Conservation (phyloP, 2,113 vertebrate genomes). For the Malurus cyaneus region DNA sequence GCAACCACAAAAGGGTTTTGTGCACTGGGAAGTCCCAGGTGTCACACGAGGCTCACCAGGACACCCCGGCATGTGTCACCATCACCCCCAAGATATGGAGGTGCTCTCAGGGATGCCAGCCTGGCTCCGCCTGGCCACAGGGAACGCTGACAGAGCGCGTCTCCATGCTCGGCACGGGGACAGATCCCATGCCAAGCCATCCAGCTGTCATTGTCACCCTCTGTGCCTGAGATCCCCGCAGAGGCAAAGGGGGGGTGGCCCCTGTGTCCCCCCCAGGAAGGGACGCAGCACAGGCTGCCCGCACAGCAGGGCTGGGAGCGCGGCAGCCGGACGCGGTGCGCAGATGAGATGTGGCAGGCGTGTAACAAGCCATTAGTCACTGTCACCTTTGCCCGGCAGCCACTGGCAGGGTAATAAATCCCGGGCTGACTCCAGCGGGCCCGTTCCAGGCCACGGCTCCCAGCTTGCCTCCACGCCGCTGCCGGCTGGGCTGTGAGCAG, state of each 20-base stretch:
- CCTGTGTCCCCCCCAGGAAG: not conserved
- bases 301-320: conserved; percentile 13
- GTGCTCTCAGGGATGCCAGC: not conserved
- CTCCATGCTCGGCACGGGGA: not conserved
- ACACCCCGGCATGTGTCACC: not conserved
- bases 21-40: not conserved
- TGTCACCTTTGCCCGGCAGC: conserved; percentile 68
- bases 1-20: not conserved
- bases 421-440: conserved; percentile 6
- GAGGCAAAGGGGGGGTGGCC: not conserved
- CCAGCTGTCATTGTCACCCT: not conserved
- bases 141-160: accelerated
- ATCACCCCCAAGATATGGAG: accelerated
- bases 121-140: not conserved
- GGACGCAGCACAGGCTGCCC: not conserved
- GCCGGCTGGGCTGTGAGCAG: conserved; percentile 45
- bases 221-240: accelerated
- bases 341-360: conserved; percentile 72
- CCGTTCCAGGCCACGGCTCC: conserved; percentile 49
- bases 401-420: conserved; percentile 60
- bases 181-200: not conserved
- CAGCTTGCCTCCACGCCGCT: not conserved
- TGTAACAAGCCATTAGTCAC: conserved; percentile 74
- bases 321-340: not conserved
- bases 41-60: not conserved